phyloP scores from a whole-genome alignment of 2,888 invertebrate genomes.

The Panzeria rudis region DNA sequence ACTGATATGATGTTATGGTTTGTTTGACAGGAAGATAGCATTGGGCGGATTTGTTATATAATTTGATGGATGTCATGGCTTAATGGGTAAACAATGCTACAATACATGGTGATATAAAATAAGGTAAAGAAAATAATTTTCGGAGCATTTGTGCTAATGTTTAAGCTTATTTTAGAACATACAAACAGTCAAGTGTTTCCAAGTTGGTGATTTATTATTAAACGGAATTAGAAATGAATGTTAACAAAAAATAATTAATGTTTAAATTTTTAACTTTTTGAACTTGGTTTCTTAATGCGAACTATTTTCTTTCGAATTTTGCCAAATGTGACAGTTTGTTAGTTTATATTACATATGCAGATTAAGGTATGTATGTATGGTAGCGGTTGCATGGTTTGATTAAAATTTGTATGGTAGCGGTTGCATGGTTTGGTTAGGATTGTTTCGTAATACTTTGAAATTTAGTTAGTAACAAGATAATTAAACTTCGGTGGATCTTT shows the following conservation, averaged over 20 bases:
- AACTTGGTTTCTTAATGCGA: constrained; percentile 15
- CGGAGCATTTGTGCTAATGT: neutral
- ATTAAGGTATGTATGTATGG: constrained; percentile 6
- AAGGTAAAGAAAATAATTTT: neutral
- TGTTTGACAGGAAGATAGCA: neutral
- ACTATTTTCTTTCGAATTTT: neutral
- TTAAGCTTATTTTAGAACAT: neutral
- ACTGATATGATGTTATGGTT: constrained; percentile 5
- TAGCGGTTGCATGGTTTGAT: neutral
- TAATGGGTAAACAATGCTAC: constrained; percentile 40
- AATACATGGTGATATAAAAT: neutral
- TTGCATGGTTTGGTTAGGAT: neutral
- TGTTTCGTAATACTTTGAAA: neutral
- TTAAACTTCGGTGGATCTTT: constrained; percentile 84
- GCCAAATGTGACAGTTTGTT: constrained; percentile 7
- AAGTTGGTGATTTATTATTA: neutral
- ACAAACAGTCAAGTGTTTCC: neutral
- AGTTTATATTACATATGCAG: neutral
- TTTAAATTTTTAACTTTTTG: constrained; percentile 51
- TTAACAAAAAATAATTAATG: constrained; percentile 13
- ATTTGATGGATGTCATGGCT: constrained; percentile 63
- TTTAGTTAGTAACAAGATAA: neutral
- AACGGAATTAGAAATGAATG: constrained; percentile 32
- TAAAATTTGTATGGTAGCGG: neutral
- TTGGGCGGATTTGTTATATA: constrained; percentile 16